phyloP scores from a whole-genome alignment of 2,888 invertebrate species.

The Drosophila anomelani region DNA sequence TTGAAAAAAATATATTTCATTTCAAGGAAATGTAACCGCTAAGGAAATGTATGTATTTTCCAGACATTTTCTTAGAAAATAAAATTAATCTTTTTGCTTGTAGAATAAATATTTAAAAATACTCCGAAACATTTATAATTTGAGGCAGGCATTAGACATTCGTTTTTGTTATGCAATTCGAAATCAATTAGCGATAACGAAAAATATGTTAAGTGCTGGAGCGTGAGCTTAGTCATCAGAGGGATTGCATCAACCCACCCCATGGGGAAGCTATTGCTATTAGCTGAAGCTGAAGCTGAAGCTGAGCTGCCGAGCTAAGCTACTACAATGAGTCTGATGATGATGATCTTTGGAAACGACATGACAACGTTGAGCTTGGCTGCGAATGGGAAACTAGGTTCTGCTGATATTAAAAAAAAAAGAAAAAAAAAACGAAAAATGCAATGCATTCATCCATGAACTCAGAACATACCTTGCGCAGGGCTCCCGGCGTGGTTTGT shows the following conservation, averaged over 20 bases:
- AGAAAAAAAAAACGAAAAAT: not conserved
- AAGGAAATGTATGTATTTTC: not conserved
- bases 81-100: not conserved
- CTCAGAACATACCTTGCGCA: constrained; percentile 78
- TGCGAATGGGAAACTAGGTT: not conserved
- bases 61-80: not conserved
- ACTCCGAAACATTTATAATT: not conserved
- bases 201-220: constrained; percentile 20
- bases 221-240: constrained; percentile 37
- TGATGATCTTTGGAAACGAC: constrained; percentile 2
- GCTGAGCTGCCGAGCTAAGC: not conserved
- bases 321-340: not conserved
- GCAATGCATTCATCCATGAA: not conserved
- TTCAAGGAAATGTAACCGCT: too few species aligned
- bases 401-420: not conserved
- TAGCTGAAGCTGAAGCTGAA: not conserved
- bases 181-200: constrained; percentile 36
- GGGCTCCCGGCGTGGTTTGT: constrained; percentile 84
- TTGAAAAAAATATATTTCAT: not conserved
- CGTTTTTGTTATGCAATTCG: constrained; percentile 19
- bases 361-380: constrained; percentile 6
- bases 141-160: not conserved
- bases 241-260: constrained; percentile 26
- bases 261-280: not conserved
- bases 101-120: not conserved